Evolutionary conservation across 2,888 invertebrate genomes (phyloP), one percentile per base, ranked within the genome.

Genomic region (Pelosia muscerda): DNA sequence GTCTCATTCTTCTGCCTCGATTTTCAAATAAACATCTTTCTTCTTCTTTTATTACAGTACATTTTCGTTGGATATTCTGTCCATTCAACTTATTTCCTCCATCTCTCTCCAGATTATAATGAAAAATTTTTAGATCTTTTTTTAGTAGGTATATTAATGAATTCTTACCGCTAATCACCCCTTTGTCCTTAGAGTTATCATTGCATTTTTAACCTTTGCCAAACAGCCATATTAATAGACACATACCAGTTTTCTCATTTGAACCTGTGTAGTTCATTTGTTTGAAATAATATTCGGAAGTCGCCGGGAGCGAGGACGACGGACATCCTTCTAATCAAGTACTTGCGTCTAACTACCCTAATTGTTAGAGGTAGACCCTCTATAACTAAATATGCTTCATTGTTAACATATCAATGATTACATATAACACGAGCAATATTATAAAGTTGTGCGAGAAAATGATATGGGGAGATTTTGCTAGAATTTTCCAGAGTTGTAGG

Each of bases 301-400:
- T 86, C 76, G 89, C 93, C 92, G 78, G 87, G 72, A 85, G 93
- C 92, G 86, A 90, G 92, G 92, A 85, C 76, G 77, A 75, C 84
- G 85, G 84, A 85, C 88, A 86, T 87, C 86, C 85, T 81, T 86
- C 87, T 89, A 90, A 91, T 91, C 90, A 90, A 84, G 84, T 78
- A 79, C 81, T 82, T 78, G 71, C 66, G 74, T 78, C 78, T 86
- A 88, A 89, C 88, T 89, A 88, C 87, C 86, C 79, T 86, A 86
- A 91, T 90, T 91, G 81, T 75, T 73, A 31, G 68, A 74, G 69
- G 70, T 79, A 74, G 53, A 42, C 38, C 57, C 59, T 68, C 73
- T 70, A 66, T 68, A 74, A 80, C 78, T 80, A 75, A 69, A 72
- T 78, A 72, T 28, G 23, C 66, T 66, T 69, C 60, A 55, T 69